These are phyloP conservation scores for Thera britannica DNA, from an alignment of 2,888 invertebrate genomes.

Conservation along the genomic window DNA sequence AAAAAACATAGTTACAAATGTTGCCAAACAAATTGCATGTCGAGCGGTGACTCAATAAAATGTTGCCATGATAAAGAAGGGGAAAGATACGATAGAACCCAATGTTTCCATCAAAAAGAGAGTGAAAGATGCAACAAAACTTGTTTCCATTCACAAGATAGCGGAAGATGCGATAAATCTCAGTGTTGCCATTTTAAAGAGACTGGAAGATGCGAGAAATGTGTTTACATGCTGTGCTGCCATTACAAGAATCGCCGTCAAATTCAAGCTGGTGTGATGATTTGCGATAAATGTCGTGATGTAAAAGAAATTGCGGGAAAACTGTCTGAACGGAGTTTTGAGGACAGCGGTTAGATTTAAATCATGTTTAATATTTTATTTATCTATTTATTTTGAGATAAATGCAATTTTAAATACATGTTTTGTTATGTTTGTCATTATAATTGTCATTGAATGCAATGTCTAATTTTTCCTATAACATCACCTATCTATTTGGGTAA, in stretches of 20 bases:
- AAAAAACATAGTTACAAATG: conserved; percentile 43
- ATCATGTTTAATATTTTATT: conserved; percentile 29
- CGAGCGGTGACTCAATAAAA: conserved; percentile 63
- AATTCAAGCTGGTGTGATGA: conserved; percentile 39
- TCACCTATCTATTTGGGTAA: no score
- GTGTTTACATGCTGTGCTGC: conserved; percentile 58
- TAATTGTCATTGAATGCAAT: no score
- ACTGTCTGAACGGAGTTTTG: conserved; percentile 23
- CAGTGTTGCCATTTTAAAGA: conserved; percentile 48
- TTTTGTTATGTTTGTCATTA: no score
- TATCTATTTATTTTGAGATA: conserved; percentile 9
- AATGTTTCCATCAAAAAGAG: conserved; percentile 47
- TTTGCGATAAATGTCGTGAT: conserved; percentile 53
- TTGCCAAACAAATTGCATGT: conserved; percentile 60
- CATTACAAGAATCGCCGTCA: conserved; percentile 50
- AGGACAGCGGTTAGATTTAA: conserved; percentile 43
- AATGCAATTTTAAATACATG: not conserved
- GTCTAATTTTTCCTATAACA: no score
- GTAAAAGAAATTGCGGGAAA: conserved; percentile 36
- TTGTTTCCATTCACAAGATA: conserved; percentile 45
- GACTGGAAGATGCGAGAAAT: conserved; percentile 51
- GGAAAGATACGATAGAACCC: conserved; percentile 35
- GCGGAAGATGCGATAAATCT: conserved; percentile 44
- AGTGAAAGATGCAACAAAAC: not conserved
- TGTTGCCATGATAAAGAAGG: conserved; percentile 8